Conservation (phyloP, 2,113 vertebrate genomes). For the Physeter macrocephalus region DNA sequence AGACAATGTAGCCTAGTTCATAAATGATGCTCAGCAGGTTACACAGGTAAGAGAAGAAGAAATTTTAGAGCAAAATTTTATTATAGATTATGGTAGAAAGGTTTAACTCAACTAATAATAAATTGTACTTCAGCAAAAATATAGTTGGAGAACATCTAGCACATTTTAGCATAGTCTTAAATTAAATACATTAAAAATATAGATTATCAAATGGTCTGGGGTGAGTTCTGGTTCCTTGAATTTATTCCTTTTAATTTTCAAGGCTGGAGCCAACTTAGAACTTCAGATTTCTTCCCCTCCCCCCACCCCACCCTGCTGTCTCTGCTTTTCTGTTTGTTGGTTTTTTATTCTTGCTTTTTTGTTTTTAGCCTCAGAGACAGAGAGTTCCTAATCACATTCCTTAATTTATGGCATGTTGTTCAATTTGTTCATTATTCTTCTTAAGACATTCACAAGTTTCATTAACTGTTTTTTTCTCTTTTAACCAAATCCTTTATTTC, state of each 20-base stretch:
- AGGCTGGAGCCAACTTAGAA: background rate
- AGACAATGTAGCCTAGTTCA: background rate
- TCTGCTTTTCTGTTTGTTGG: background rate
- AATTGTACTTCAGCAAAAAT: background rate
- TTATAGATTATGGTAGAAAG: background rate
- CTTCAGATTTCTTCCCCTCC: background rate
- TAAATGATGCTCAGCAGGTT: background rate
- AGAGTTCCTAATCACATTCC: background rate
- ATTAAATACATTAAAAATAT: background rate
- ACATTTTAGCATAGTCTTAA: background rate
- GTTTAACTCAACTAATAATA: background rate
- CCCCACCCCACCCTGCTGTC: background rate
- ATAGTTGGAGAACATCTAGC: too few relatives aligned
- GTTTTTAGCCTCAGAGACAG: background rate
- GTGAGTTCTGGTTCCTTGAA: background rate
- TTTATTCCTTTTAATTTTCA: background rate
- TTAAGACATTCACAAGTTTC: background rate
- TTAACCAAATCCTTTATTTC: background rate
- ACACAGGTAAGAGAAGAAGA: background rate
- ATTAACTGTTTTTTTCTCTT: background rate
- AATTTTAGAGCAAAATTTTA: background rate
- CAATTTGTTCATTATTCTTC: background rate
- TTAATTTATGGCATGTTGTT: background rate
- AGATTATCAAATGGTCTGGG: background rate
- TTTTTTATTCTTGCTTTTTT: background rate